Evolutionary conservation across 2,888 invertebrate species (phyloP).

Genomic region (Lithophane ornitopus): DNA sequence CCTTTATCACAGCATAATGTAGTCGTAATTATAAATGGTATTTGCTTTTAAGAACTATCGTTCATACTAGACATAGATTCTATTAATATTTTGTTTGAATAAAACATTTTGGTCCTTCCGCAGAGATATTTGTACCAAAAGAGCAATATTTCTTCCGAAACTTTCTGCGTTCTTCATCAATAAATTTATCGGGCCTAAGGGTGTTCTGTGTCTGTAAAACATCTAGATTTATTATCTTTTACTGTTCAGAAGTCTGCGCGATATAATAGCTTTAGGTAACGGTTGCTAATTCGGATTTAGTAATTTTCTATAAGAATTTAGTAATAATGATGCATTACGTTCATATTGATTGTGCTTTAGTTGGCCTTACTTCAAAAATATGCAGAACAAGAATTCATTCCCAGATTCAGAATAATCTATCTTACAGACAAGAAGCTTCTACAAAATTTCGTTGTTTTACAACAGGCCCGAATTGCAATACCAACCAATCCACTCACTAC

Average conservation of each 20-base stretch:
- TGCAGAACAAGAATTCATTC: neutral
- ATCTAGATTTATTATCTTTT: constrained; percentile 48
- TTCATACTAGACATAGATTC: neutral
- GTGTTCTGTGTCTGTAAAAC: constrained; percentile 34
- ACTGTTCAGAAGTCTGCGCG: constrained; percentile 2
- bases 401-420: neutral
- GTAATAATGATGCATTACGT: too few species aligned
- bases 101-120: constrained; percentile 14
- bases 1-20: constrained; percentile 19
- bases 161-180: constrained; percentile 39
- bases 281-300: neutral
- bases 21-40: constrained; percentile 42
- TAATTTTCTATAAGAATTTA: neutral
- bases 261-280: neutral
- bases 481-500: neutral
- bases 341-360: neutral
- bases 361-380: too few species aligned
- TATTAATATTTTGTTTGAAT: constrained; percentile 17
- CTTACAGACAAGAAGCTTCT: neutral
- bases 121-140: constrained; percentile 40
- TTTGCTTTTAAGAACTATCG: constrained; percentile 6
- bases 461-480: neutral
- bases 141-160: constrained; percentile 44
- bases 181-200: constrained; percentile 47
- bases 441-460: neutral